Base-by-base conservation (phyloP, 2,888 invertebrate genomes). In the Ochropleura plecta region DNA sequence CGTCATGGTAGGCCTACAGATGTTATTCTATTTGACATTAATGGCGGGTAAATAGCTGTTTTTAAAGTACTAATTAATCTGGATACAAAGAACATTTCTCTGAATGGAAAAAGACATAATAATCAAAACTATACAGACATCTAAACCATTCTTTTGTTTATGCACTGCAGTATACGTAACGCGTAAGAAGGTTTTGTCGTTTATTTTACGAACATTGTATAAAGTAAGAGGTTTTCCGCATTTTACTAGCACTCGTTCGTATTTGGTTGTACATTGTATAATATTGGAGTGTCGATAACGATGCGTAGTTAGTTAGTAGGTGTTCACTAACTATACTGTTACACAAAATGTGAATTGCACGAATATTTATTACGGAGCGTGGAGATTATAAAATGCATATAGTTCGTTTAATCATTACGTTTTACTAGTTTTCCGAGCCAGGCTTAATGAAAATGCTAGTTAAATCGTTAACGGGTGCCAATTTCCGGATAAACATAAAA, bases 161-260 rank as follows among this genome's bases (percentile, higher is more conserved):
- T 73, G n/a, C 60, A 79, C 51, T 69, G 57, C 40, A 83, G 70
- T 66, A 51, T 42, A 80, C 76, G 74, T 77, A 77, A 77, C 66
- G 46, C 60, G 48, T 64, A 84, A 62, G 74, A 79, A 75, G 69
- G 79, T 84, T 76, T 73, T 85, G 79, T 79, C 79, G 62, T 79
- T 73, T 57, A 79, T 76, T 68, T 76, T 72, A 60, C 42, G 67
- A 60, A 65, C 64, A 55, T 55, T 62, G 57, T 75, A 64, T 73
- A 79, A 86, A 86, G 85, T 84, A 84, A 86, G 67, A 78, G 79
- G 73, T 70, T 78, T 86, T 78, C 82, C 73, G 85, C 63, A 71
- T 70, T 79, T 82, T 86, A 70, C 68, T 68, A 53, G 14, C 42
- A 53, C 60, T 20, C 10, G 44, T 71, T 53, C 18, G 9, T 46